Percentiles rank a stretch among this genome's conserved stretches.
These are phyloP conservation scores for Antheraea pernyi DNA, from an alignment of 1,140 invertebrate genomes.

Conservation along the genomic window DNA sequence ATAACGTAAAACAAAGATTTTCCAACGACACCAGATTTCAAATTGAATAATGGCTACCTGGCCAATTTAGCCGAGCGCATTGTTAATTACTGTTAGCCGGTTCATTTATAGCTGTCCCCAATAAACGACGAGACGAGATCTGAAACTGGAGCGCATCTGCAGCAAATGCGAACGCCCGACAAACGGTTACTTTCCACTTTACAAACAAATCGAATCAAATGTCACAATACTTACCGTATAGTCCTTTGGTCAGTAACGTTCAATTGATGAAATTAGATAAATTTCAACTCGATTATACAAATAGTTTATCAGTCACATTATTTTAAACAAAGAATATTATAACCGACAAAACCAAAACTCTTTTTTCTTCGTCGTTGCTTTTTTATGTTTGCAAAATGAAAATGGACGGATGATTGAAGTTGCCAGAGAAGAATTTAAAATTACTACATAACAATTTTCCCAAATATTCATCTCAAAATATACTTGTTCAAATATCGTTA, in stretches of 20 bases:
- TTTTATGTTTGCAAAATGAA: conserved; percentile 70
- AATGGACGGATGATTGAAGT: conserved; percentile 63
- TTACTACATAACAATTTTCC: background rate
- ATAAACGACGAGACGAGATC: conserved; percentile 55
- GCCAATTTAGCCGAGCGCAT: conserved; percentile 47
- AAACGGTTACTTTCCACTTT: conserved; percentile 67
- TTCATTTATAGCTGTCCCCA: conserved; percentile 57
- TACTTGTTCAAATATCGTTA: background rate
- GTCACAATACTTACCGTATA: conserved; percentile 65
- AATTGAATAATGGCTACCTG: conserved; percentile 40
- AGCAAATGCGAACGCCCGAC: conserved; percentile 46
- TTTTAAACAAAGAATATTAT: conserved; percentile 50
- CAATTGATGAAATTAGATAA: conserved; percentile 33
- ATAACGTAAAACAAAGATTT: conserved; percentile 46
- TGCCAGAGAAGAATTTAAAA: conserved; percentile 33
- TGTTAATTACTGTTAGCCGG: conserved; percentile 43
- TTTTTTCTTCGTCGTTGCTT: conserved; percentile 67
- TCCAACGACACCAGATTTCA: conserved; percentile 44
- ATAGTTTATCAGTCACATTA: conserved; percentile 52
- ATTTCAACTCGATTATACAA: conserved; percentile 44
- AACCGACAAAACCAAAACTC: conserved; percentile 57
- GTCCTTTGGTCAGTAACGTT: conserved; percentile 17
- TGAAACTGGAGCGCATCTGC: conserved; percentile 65
- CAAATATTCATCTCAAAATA: background rate
- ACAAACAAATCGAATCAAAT: conserved; percentile 69